A percentile compares a stretch with the other conserved stretches of the same genome.
These are phyloP conservation scores for Mimas tiliae DNA, from an alignment of 2,888 invertebrate species.

Conservation along the genomic window DNA sequence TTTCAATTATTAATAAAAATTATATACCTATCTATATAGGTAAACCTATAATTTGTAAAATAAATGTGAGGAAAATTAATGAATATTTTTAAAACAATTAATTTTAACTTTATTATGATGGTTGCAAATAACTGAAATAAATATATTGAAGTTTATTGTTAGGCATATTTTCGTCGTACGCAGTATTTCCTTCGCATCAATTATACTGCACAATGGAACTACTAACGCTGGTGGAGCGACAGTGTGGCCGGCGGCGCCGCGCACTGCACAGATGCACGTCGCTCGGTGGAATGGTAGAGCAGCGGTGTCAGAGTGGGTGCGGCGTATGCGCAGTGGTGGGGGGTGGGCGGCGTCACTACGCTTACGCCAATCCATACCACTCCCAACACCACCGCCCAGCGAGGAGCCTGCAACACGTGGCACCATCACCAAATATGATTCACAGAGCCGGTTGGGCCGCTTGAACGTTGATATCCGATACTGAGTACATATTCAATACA, in stretches of 20 bases:
- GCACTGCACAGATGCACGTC: too few relatives aligned
- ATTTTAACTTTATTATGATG: too few relatives aligned
- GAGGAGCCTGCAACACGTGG: not conserved
- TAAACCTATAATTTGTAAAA: too few relatives aligned
- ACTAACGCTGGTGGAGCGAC: not conserved
- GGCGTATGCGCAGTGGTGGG: not conserved
- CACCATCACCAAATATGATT: not conserved
- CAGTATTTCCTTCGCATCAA: not conserved
- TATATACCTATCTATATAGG: too few relatives aligned
- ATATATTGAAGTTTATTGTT: too few relatives aligned
- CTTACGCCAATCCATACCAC: too few relatives aligned
- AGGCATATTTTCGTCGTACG: too few relatives aligned
- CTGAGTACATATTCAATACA: too few relatives aligned
- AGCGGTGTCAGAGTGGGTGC: not conserved
- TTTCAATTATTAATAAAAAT: too few relatives aligned
- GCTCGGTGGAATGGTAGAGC: not conserved
- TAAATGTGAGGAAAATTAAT: too few relatives aligned
- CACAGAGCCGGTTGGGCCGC: not conserved
- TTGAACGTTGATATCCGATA: not conserved
- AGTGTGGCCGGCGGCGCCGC: not conserved
- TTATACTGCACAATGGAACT: not conserved
- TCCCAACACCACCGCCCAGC: not conserved
- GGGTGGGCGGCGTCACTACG: slow-evolving; percentile 1
- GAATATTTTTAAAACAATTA: too few relatives aligned
- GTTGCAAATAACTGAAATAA: too few relatives aligned